phyloP scores from a whole-genome alignment of 1,140 invertebrate species.

The Phthorimaea operculella region DNA sequence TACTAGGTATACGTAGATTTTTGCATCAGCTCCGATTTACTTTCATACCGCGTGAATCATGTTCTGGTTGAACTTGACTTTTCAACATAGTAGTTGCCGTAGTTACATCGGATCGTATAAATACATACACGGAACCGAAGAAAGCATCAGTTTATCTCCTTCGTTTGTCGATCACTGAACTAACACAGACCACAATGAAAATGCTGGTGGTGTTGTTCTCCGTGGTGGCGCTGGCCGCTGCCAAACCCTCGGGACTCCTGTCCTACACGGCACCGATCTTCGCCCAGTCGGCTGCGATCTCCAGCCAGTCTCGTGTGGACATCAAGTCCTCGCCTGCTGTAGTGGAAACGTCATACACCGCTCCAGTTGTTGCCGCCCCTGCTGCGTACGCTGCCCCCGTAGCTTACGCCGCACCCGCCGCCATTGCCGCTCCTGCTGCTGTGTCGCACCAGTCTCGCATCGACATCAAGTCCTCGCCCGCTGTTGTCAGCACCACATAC shows the following conservation, averaged over 20 bases:
- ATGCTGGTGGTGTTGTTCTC: constrained; percentile 69
- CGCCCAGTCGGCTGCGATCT: constrained; percentile 26
- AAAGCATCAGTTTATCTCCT: constrained; percentile 52
- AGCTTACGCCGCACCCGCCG: constrained; percentile 27
- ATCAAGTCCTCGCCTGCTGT: constrained; percentile 39
- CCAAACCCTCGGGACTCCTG: constrained; percentile 49
- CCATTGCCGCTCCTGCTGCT: constrained; percentile 33
- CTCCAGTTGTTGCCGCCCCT: constrained; percentile 19
- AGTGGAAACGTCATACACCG: constrained; percentile 16
- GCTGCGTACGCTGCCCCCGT: constrained; percentile 17
- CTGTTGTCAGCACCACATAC: constrained; percentile 27
- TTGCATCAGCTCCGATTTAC: not conserved
- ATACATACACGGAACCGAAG: constrained; percentile 37
- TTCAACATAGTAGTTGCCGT: constrained; percentile 32
- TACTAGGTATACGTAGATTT: not conserved
- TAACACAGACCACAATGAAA: constrained; percentile 66
- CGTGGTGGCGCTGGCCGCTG: constrained; percentile 61
- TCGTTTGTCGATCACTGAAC: constrained; percentile 40
- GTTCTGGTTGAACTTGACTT: constrained; percentile 53
- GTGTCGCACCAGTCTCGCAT: constrained; percentile 42
- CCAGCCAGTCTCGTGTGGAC: constrained; percentile 46
- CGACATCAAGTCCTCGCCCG: constrained; percentile 50
- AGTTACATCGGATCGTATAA: constrained; percentile 45
- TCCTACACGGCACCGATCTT: constrained; percentile 20
- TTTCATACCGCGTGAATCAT: constrained; percentile 3